Base-by-base conservation (phyloP, 35 echinoderm and acorn worm genomes). In the Apostichopus parvimensis region DNA sequence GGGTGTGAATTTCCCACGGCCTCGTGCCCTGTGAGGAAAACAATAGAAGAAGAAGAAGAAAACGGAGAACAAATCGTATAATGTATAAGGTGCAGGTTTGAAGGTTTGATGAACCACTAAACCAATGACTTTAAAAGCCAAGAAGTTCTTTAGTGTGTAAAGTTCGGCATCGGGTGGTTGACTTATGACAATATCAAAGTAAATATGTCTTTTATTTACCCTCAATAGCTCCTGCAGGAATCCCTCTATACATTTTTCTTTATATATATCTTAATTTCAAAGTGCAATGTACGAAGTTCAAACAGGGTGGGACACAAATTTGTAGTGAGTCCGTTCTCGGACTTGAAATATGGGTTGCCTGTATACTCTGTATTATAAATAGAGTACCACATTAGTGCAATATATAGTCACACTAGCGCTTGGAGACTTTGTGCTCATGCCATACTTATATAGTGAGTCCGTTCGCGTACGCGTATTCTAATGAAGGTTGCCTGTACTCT, bases 1-100 rank as follows among this genome's bases (percentile, higher is more conserved):
- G 86, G 61, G 86, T 88, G 86, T 88, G 57, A 88, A 66, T 68
- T 88, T 88, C 86, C 86, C 86, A 88, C 86, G 86, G 86, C 86
- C 86, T 45, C 57, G 22, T 52, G 60, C n/a, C 17, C 52, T 73
- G 28, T 21, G 23, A 88, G 72, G 23, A 24, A 78, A 24, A 22
- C 24, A 53, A 87, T 66, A 17, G 83, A 22, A 55, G 55, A 82
- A 17, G n/a, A 82, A 87, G 10, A 68, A 68, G 64, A 68, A 68
- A 10, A 14, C 0, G 64, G 11, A 68, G 64, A 45, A 45, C 3
- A 45, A 45, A 45, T 45, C 34, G 34, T 45, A 45, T 1, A 1
- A 25, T 45, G 34, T 45, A 45, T 45, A 45, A 45, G 34, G 34
- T 18, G 26, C 17, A 73, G 71, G 17, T 75, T 75, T 75, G 61